phyloP scores from a whole-genome alignment of 64 coral and sea anemone species.

The Montipora cactus region DNA sequence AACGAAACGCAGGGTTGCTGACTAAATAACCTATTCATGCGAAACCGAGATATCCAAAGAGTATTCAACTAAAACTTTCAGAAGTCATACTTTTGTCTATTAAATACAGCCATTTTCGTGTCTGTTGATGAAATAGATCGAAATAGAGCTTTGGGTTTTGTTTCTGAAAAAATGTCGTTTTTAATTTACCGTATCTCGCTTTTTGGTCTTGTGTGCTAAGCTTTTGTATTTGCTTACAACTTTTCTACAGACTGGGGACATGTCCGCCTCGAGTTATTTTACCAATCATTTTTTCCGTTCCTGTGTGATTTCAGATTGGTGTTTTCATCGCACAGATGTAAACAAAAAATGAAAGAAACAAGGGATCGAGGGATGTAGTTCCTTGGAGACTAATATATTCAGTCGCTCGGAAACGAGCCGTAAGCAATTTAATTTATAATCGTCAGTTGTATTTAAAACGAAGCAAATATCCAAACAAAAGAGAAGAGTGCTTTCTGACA shows the following conservation, averaged over 20 bases:
- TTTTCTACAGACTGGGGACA: background rate
- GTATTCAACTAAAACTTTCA: conserved; percentile 1
- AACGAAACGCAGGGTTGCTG: background rate
- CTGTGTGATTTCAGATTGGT: background rate
- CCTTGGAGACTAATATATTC: conserved; percentile 93
- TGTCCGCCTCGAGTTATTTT: background rate
- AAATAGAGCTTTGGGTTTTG: background rate
- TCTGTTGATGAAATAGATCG: background rate
- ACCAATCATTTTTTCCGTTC: background rate
- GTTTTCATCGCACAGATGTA: background rate
- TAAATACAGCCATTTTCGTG: background rate
- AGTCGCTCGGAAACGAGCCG: conserved; percentile 85
- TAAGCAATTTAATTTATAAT: conserved; percentile 75
- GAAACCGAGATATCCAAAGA: background rate
- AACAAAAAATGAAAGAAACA: no score
- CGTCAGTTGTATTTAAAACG: conserved; percentile 63
- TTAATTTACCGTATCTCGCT: background rate
- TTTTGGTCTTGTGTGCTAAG: background rate
- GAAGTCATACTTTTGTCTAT: conserved; percentile 20
- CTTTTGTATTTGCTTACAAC: conserved; percentile 16
- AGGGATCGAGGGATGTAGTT: no score
- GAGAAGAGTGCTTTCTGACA: conserved; percentile 42
- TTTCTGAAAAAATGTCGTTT: background rate
- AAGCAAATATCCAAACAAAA: conserved; percentile 60
- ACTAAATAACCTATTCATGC: background rate